These are phyloP conservation scores for Parazoanthus swiftii DNA, from an alignment of 92 coral and sea anemone species.

Conservation along the genomic window DNA sequence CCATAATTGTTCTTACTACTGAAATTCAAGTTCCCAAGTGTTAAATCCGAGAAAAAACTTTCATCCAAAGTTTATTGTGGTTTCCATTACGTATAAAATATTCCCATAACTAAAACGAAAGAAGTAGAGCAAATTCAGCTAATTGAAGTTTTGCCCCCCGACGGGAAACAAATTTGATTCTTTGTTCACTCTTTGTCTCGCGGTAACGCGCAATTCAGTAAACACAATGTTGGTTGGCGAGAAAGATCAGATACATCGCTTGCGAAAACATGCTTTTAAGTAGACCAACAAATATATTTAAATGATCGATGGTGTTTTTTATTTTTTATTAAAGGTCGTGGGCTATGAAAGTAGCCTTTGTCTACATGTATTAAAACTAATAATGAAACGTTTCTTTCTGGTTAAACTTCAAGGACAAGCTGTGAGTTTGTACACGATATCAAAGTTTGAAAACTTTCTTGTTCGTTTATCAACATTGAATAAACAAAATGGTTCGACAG, in stretches of 20 bases:
- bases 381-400: neutral
- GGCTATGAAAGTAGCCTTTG: slow-evolving; percentile 21
- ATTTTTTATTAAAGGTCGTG: slow-evolving; percentile 7
- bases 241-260: neutral
- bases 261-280: neutral
- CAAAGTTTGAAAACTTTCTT: neutral
- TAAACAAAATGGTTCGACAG: slow-evolving; percentile 22
- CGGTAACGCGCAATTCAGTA: neutral
- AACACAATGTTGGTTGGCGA: neutral
- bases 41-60: neutral
- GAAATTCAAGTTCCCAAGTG: neutral
- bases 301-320: neutral
- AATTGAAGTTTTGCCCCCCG: slow-evolving; percentile 38
- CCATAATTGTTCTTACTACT: neutral
- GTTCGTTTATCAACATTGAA: slow-evolving; percentile 10
- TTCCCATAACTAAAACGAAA: neutral
- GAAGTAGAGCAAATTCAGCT: neutral
- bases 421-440: slow-evolving; percentile 10
- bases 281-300: slow-evolving; percentile 2
- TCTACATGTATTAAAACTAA: slow-evolving; percentile 1
- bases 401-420: slow-evolving; percentile 32
- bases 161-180: neutral
- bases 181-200: neutral
- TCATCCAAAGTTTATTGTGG: neutral
- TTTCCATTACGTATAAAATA: no score